Evolutionary conservation across 1,140 invertebrate species (phyloP).

Genomic region (Sitophilus oryzae): DNA sequence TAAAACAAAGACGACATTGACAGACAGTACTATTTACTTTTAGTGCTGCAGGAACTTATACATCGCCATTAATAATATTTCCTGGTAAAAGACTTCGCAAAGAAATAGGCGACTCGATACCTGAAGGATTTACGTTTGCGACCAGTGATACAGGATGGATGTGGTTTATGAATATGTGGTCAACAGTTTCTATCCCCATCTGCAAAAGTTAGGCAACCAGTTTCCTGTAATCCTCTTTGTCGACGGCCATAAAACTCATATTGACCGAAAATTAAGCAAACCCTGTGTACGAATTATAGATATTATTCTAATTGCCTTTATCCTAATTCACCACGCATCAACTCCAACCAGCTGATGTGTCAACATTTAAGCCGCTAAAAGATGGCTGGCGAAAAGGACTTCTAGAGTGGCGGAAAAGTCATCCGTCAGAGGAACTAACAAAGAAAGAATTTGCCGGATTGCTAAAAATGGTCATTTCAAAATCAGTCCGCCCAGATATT

Average conservation of each 20-base stretch:
- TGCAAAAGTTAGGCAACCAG: slow-evolving; percentile 28
- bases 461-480: no score
- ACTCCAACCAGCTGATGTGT: slow-evolving; percentile 42
- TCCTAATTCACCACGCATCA: slow-evolving; percentile 41
- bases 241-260: slow-evolving; percentile 42
- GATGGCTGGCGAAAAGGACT: no score
- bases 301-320: slow-evolving; percentile 40
- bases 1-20: slow-evolving; percentile 32
- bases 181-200: slow-evolving; percentile 35
- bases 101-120: slow-evolving; percentile 6
- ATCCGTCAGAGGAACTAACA: no score
- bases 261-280: slow-evolving; percentile 30
- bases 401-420: no score
- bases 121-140: slow-evolving; percentile 9
- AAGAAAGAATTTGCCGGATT: no score
- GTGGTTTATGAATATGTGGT: slow-evolving; percentile 38
- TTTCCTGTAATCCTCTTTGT: slow-evolving; percentile 43
- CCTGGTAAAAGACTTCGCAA: slow-evolving; percentile 32
- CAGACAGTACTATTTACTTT: slow-evolving; percentile 38
- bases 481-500: no score
- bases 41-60: slow-evolving; percentile 25
- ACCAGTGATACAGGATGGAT: slow-evolving; percentile 40
- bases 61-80: slow-evolving; percentile 35
- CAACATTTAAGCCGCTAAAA: no score
- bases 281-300: slow-evolving; percentile 34